phyloP scores from a whole-genome alignment of 2,888 invertebrate genomes.

The Xanthorhoe designata region DNA sequence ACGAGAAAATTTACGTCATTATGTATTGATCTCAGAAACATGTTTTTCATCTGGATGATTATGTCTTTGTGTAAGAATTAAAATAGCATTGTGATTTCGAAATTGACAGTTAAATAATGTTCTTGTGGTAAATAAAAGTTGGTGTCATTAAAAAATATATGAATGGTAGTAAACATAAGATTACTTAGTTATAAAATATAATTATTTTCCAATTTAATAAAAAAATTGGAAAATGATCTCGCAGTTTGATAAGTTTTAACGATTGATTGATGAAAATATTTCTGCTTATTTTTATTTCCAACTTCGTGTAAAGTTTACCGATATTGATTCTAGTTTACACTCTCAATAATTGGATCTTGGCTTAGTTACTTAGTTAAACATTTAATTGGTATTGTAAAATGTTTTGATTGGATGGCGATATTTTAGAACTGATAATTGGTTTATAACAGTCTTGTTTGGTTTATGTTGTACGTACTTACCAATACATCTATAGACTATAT shows the following conservation, averaged over 20 bases:
- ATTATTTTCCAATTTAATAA: neutral
- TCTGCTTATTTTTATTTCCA: slow-evolving; percentile 2
- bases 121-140: too few species aligned
- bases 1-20: slow-evolving; percentile 59
- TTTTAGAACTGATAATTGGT: neutral
- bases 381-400: slow-evolving; percentile 19
- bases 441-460: slow-evolving; percentile 5
- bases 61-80: too few species aligned
- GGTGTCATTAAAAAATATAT: too few species aligned
- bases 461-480: too few species aligned
- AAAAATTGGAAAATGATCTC: neutral
- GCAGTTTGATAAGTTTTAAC: slow-evolving; percentile 12
- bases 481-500: too few species aligned
- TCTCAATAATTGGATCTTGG: slow-evolving; percentile 18
- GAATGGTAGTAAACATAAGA: too few species aligned
- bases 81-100: neutral
- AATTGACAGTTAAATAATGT: neutral
- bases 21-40: neutral
- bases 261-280: slow-evolving; percentile 17
- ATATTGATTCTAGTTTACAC: slow-evolving; percentile 17
- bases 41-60: too few species aligned
- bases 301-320: slow-evolving; percentile 14
- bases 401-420: slow-evolving; percentile 5
- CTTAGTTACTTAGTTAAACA: neutral
- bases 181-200: too few species aligned